Base-by-base conservation (phyloP, 2,888 invertebrate genomes). In the Drosophila infuscata region DNA sequence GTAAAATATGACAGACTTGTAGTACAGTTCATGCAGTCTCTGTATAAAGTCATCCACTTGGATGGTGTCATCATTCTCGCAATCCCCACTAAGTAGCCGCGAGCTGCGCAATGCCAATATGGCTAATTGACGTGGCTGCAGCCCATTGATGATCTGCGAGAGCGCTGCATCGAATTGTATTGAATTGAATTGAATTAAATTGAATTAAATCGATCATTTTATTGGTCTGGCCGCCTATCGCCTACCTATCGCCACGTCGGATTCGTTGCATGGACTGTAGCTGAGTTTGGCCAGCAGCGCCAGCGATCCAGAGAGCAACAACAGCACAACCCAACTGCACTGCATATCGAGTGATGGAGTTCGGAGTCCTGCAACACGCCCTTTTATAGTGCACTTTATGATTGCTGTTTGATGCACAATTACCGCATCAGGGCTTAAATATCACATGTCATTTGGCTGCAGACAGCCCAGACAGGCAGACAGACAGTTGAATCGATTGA, bases 1-100 rank as follows among this genome's bases (percentile, higher is more conserved):
- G 62, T 91, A 90, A 67, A 92, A 93, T 25, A 93, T 90, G 8
- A 91, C 90, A 0, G 92, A 91, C 63, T 92, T 91, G 59, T 90
- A 87, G 70, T 91, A 85, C 0, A 90, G 81, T 11, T 79, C 76
- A 73, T 93, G 92, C 53, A 93, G 75, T 9, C 88, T 83, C 74
- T 86, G 82, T n/a, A 93, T 81, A 53, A 93, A 93, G 36, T 91
- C 90, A 58, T 92, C 91, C 30, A 93, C 79, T 49, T 92, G 88
- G 20, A 87, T 69, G n/a, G 76, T 76, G 29, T 81, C 76, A 38
- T 79, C 74, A 49, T 78, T 76, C 17, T 76, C 68, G 25, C 84
- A 82, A 49, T 66, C 68, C 32, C 11, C 57, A 17, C 61, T 70
- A 9, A 57, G 33, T 56, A 70, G 35, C 7, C 46, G 35, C 3